Conservation (phyloP, 1,140 invertebrate genomes). For the Pinna nobilis region DNA sequence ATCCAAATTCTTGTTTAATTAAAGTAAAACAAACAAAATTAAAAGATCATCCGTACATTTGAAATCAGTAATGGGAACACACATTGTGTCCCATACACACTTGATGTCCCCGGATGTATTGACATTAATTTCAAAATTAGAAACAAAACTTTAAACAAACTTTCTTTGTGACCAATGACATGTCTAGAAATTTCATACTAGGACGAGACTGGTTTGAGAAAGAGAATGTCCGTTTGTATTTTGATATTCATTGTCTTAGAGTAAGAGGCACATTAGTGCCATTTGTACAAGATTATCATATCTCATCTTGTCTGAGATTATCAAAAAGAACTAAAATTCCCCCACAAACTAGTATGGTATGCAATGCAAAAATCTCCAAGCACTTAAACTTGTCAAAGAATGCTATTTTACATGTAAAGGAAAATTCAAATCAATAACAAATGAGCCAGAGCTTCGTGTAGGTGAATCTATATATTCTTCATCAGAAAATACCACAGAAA, state of each 20-base stretch:
- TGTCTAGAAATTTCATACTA: conserved; percentile 31
- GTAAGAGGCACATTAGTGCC: conserved; percentile 28
- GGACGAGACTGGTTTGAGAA: conserved; percentile 19
- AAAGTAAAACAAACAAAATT: conserved; percentile 21
- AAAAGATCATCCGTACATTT: conserved; percentile 7
- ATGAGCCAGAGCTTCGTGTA: conserved; percentile 25
- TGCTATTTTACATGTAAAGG: neutral
- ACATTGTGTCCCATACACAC: no score
- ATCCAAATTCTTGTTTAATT: conserved; percentile 31
- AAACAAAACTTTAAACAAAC: neutral
- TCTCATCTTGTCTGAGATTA: conserved; percentile 6
- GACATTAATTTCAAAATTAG: conserved; percentile 30
- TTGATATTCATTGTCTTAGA: conserved; percentile 18
- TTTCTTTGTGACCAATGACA: conserved; percentile 7
- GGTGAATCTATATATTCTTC: conserved; percentile 16
- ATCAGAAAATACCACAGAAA: neutral
- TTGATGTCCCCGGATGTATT: conserved; percentile 4
- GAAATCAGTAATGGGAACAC: conserved; percentile 33
- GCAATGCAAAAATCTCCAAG: neutral
- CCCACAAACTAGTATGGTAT: conserved; percentile 29
- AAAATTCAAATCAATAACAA: neutral
- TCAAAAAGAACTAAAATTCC: neutral
- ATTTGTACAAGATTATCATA: conserved; percentile 41
- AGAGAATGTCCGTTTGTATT: conserved; percentile 19
- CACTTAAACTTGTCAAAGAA: neutral